phyloP scores from a whole-genome alignment of 2,113 vertebrate species.

The Naja naja region DNA sequence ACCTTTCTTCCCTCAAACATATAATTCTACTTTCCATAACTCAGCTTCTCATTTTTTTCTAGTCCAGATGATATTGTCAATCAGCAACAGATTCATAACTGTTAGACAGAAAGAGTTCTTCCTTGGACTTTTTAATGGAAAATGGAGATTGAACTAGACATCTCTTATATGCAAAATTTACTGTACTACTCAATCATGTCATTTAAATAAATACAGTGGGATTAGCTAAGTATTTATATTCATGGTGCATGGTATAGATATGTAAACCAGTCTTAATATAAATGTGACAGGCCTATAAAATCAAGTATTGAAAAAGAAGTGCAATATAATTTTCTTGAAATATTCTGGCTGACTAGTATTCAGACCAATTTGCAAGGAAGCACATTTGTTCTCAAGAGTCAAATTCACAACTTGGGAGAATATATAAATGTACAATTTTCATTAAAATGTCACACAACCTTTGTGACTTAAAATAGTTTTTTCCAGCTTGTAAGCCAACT shows the following conservation, averaged over 20 bases:
- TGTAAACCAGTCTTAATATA: not conserved
- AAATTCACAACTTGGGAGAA: not conserved
- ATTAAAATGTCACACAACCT: not conserved
- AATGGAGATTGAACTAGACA: not conserved
- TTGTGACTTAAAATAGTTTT: not conserved
- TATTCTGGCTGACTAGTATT: not conserved
- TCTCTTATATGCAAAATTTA: not conserved
- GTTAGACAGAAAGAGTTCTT: not conserved
- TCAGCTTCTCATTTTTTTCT: not conserved
- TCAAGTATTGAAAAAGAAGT: not conserved
- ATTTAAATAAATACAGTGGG: not conserved
- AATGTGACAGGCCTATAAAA: not conserved
- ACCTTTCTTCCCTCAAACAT: not conserved
- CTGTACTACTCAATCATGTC: not conserved
- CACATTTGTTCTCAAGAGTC: not conserved
- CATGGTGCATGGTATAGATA: not conserved
- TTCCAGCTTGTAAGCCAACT: not conserved
- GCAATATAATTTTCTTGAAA: not conserved
- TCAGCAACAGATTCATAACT: not conserved
- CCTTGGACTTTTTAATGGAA: not conserved
- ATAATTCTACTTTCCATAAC: not conserved
- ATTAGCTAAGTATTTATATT: not conserved
- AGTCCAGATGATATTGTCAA: not conserved
- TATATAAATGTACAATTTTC: not conserved
- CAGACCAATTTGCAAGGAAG: not conserved